phyloP scores from a whole-genome alignment of 2,797 vertebrate genomes.

The Melanotaenia trifasciata region DNA sequence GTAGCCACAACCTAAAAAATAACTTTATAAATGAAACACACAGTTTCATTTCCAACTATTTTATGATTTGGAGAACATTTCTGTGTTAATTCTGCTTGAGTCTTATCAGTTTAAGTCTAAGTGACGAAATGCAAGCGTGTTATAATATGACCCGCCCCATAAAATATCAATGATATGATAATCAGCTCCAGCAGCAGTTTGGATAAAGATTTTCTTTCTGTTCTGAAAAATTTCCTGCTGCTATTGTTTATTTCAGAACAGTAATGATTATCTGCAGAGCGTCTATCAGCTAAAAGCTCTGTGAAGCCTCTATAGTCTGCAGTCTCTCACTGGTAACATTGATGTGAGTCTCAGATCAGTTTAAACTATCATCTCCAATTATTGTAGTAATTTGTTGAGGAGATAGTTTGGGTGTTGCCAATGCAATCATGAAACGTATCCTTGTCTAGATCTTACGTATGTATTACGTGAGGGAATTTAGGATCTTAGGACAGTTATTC shows the following conservation, averaged over 20 bases:
- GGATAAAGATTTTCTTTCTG: slow-evolving; percentile 62
- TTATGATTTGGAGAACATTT: slow-evolving; percentile 28
- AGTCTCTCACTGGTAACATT: slow-evolving; percentile 54
- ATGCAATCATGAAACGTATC: slow-evolving; percentile 11
- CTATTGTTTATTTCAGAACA: slow-evolving; percentile 66
- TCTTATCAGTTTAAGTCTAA: slow-evolving; percentile 19
- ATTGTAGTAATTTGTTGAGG: slow-evolving; percentile 34
- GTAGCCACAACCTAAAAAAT: slow-evolving; percentile 51
- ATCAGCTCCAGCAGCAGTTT: slow-evolving; percentile 36
- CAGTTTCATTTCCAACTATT: slow-evolving; percentile 38
- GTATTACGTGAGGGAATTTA: slow-evolving; percentile 20
- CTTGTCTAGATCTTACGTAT: slow-evolving; percentile 5
- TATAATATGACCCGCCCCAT: slow-evolving; percentile 18
- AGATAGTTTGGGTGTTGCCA: slow-evolving; percentile 17
- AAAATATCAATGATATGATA: too few relatives aligned
- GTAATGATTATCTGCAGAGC: slow-evolving; percentile 68
- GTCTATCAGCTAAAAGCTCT: slow-evolving; percentile 64
- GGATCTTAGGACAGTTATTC: slow-evolving; percentile 23
- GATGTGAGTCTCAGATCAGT: slow-evolving; percentile 52
- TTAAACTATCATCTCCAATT: slow-evolving; percentile 39
- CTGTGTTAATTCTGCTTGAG: slow-evolving; percentile 31
- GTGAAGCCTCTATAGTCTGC: slow-evolving; percentile 66
- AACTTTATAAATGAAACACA: slow-evolving; percentile 49
- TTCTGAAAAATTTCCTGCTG: slow-evolving; percentile 55
- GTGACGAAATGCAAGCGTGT: slow-evolving; percentile 16